Evolutionary conservation across 1,140 invertebrate genomes (phyloP).

Genomic region (Drosophila lacertosa): DNA sequence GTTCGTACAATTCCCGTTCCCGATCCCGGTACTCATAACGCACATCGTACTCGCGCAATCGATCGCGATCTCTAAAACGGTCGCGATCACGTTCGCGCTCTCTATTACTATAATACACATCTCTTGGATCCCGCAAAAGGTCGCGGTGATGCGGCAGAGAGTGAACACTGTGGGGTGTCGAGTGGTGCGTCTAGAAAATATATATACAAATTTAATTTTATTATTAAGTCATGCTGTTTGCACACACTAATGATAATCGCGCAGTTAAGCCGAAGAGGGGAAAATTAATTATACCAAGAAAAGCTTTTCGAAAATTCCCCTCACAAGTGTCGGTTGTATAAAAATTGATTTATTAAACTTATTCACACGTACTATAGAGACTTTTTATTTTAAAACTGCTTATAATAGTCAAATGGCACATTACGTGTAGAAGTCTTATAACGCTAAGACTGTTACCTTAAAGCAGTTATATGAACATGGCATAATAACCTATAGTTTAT

Average conservation of each 20-base stretch:
- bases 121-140: constrained; percentile 79
- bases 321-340: no score
- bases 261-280: neutral
- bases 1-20: constrained; percentile 81
- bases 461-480: no score
- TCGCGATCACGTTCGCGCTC: constrained; percentile 84
- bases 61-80: constrained; percentile 75
- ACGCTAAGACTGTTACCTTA: no score
- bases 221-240: no score
- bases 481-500: no score
- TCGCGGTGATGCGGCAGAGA: constrained; percentile 84
- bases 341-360: no score
- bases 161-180: constrained; percentile 84
- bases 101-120: constrained; percentile 83
- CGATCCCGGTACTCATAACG: constrained; percentile 81
- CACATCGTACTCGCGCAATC: constrained; percentile 75
- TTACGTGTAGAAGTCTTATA: no score
- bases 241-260: neutral
- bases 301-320: no score
- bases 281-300: neutral
- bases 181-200: constrained; percentile 79
- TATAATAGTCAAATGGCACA: no score
- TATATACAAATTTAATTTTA: neutral
- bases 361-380: no score
- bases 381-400: no score